Base-by-base conservation (phyloP, 2,888 invertebrate species). In the Thymelicus acteon region DNA sequence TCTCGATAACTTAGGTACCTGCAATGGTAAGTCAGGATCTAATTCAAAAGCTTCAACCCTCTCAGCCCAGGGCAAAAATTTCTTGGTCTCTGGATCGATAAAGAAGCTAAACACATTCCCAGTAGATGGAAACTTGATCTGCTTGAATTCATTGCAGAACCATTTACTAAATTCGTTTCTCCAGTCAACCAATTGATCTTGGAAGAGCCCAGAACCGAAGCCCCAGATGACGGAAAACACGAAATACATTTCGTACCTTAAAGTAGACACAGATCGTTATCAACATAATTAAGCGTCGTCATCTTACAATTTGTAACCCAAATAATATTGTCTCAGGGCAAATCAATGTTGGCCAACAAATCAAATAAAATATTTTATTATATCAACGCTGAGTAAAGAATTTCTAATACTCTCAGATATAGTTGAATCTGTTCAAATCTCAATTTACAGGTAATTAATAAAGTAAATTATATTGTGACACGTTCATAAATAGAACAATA, bases 101-200 rank as follows among this genome's bases (percentile, higher is more conserved):
- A 96, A 98, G 88, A 96, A 99, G 80, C 97, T 97, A 85, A 99
- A 99, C 0, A 99, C 96, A 64, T 96, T 97, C 3, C 97, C 98
- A 2, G 95, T 94, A 0, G 95, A 82, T 0, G 99, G 98, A 88
- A 98, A 98, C 88, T 97, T 97, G 39, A 99, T 95, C 0, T 97
- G 95, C 89, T 98, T 98, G 87, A 98, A 99, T 90, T 99, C 99
- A 75, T 96, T 97, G 24, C 95, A 94, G 95, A 98, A 99, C 98
- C 98, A 99, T 87, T 98, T 98, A 83, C 97, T 97, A 86, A 99
- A 99, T 84, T 99, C 99, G 77, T 97, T 97, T 58, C 98, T 95
- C 96, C 98, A 98, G 85, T 99, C 98, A 5, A 97, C 95, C 57
- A 98, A 92, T 94, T 98, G 96, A 92, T 98, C 98, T 94, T 98